Evolutionary conservation across 1,140 invertebrate species (phyloP), one percentile per base, ranked within the genome.

Genomic region (Aethina tumida): DNA sequence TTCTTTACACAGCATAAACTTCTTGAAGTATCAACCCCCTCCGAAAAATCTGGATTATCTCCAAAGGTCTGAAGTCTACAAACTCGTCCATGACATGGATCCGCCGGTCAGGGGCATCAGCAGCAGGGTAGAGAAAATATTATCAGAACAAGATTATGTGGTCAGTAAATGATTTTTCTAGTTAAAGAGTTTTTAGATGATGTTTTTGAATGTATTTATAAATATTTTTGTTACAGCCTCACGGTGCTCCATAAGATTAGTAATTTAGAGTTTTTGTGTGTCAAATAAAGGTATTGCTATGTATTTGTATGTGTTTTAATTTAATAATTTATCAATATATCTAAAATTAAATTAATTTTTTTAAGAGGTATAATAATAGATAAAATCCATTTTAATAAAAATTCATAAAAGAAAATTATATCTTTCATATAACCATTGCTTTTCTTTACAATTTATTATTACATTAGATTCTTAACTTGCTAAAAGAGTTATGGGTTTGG

Each of bases 1-100:
- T n/a, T n/a, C n/a, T n/a, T n/a, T n/a, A n/a, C n/a, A n/a, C 62
- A 84, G 81, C 58, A 78, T 84, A 18, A 83, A 84, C 64, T 83
- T 83, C 52, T 73, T 81, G 66, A 84, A 82, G 63, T 83, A 78
- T 64, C 74, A 81, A 55, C 81, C 81, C 56, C 79, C 81, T 13
- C 69, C 73, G 15, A 67, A 68, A 41, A 74, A 73, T 50, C 70
- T 80, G 49, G 74, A 77, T 44, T 76, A 82, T 56, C 63, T 83
- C 44, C 74, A 81, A 63, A 65, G 73, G 49, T 82, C 79, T 37
- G 78, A 79, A 54, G 79, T 81, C 21, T 83, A 75, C 58, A 78
- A 78, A 57, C 66, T 81, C 56, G 70, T 83, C 49, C 80, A 83
- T 64, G 73, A 79, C 50, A 70, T 79, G 70, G 78, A 81, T 49